phyloP scores from a whole-genome alignment of 1,140 invertebrate species.

The Elysia chlorotica region DNA sequence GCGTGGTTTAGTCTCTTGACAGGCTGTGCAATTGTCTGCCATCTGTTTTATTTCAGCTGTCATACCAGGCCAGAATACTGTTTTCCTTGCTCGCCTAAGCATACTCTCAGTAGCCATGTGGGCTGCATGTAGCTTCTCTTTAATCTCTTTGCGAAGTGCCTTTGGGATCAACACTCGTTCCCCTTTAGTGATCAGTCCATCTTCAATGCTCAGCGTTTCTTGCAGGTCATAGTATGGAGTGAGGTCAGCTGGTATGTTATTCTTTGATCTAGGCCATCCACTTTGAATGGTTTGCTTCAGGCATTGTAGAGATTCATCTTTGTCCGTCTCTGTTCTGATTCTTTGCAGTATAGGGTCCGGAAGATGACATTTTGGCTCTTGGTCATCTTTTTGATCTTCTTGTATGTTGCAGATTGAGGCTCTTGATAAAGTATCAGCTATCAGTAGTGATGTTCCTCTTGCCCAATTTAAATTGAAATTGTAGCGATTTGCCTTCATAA shows the following conservation, averaged over 20 bases:
- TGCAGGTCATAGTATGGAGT: background rate
- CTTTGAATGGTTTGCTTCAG: background rate
- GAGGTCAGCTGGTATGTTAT: background rate
- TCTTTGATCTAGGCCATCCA: background rate
- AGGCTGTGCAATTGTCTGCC: background rate
- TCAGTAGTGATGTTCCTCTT: no score
- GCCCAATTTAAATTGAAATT: no score
- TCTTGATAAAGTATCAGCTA: no score
- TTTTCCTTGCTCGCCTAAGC: background rate
- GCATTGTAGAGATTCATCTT: background rate
- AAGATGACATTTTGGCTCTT: background rate
- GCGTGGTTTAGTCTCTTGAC: background rate
- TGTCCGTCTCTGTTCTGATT: background rate
- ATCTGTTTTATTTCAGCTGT: background rate
- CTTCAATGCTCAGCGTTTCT: background rate
- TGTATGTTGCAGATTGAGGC: background rate
- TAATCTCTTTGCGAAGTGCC: background rate
- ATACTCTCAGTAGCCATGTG: background rate
- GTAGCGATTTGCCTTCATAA: no score
- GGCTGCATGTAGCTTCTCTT: background rate
- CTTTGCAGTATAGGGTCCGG: background rate
- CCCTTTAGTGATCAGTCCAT: background rate
- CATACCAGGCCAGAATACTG: background rate
- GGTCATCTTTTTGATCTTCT: background rate
- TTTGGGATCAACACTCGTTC: background rate